These are phyloP conservation scores for Pecten maximus DNA, from an alignment of 2,888 invertebrate species.

Conservation along the genomic window DNA sequence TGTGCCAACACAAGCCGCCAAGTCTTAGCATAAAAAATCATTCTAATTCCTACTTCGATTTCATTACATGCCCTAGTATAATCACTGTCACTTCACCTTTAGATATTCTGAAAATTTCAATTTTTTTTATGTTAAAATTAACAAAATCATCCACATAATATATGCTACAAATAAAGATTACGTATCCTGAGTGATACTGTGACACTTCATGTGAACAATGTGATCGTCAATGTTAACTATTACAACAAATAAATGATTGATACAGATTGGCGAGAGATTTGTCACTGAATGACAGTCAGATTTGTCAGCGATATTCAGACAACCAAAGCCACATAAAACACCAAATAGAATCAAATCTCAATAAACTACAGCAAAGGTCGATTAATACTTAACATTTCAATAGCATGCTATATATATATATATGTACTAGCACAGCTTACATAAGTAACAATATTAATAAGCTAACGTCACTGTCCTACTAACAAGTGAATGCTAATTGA, in stretches of 20 bases:
- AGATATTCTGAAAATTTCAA: constrained; percentile 2
- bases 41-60: neutral
- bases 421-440: neutral
- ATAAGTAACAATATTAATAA: neutral
- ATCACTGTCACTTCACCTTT: neutral
- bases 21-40: neutral
- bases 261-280: neutral
- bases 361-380: neutral
- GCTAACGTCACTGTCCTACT: neutral
- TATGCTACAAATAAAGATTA: neutral
- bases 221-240: neutral
- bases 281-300: neutral
- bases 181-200: neutral
- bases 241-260: neutral
- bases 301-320: neutral
- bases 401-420: neutral
- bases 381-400: neutral
- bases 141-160: neutral
- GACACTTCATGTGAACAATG: neutral
- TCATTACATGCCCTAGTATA: neutral
- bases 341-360: neutral
- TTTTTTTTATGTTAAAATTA: neutral
- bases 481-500: neutral
- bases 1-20: neutral
- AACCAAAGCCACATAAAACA: neutral